phyloP scores from a whole-genome alignment of 2,888 invertebrate species.

The Mechanitis mazaeus region DNA sequence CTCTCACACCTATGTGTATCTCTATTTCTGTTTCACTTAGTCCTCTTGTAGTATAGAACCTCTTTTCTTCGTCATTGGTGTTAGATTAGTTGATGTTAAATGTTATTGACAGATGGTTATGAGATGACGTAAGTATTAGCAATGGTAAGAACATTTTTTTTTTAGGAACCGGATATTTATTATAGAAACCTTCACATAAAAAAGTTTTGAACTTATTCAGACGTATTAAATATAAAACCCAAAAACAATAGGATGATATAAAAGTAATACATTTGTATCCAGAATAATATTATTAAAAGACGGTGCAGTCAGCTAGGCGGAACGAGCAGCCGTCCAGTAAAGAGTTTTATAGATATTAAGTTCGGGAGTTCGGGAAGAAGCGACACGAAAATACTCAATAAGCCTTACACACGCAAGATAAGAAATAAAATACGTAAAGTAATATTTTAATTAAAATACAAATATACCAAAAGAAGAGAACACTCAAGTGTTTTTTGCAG shows the following conservation, averaged over 20 bases:
- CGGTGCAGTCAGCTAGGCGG: slow-evolving; percentile 9
- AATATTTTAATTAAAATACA: no score
- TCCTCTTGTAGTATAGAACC: slow-evolving; percentile 8
- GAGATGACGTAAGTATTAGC: no score
- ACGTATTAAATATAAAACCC: no score
- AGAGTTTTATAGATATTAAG: slow-evolving; percentile 8
- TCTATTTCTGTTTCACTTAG: not conserved
- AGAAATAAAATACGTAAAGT: no score
- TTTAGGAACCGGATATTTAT: no score
- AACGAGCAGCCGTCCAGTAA: slow-evolving; percentile 7
- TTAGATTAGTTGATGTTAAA: no score
- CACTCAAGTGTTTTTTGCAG: no score
- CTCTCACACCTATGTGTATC: not conserved
- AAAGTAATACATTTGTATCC: not conserved
- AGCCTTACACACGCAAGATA: not conserved
- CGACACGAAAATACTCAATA: not conserved
- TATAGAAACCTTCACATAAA: no score
- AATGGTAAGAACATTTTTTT: no score
- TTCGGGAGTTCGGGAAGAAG: not conserved
- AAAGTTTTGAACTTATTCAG: no score
- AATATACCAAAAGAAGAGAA: no score
- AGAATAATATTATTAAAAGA: not conserved
- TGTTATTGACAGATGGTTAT: no score
- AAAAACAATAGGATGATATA: not conserved
- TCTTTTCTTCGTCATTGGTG: slow-evolving; percentile 2